A percentile compares a stretch with the other conserved stretches of the same genome.
Conservation (phyloP, 2,113 vertebrate genomes). For the Myodes glareolus region DNA sequence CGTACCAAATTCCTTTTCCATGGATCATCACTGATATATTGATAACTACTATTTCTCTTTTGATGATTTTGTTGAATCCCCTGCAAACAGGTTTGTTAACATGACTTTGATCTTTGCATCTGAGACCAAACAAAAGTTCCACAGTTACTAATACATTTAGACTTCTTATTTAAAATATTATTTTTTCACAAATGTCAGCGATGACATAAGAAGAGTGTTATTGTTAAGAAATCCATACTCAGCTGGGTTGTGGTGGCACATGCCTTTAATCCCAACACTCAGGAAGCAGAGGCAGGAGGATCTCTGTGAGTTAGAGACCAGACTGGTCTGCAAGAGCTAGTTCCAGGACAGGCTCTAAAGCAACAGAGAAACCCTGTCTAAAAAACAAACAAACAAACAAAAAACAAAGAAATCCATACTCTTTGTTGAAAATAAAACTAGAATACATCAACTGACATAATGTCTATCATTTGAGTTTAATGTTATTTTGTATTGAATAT, state of each 20-base stretch:
- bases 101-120: not conserved
- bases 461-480: not conserved
- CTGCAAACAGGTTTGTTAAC: not conserved
- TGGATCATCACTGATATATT: not conserved
- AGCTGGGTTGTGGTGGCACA: too few relatives aligned
- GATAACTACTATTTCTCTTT: not conserved
- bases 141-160: not conserved
- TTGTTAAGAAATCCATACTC: not conserved
- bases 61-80: not conserved
- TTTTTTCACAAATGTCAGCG: not conserved
- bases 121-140: not conserved
- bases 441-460: not conserved
- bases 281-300: too few relatives aligned
- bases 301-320: too few relatives aligned
- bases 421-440: not conserved
- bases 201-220: not conserved
- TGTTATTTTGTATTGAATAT: not conserved
- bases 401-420: too few relatives aligned
- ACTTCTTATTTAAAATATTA: not conserved
- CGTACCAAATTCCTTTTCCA: not conserved
- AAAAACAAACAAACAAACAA: too few relatives aligned
- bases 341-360: too few relatives aligned
- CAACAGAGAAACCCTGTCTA: too few relatives aligned
- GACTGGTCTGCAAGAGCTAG: too few relatives aligned
- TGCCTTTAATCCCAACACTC: too few relatives aligned